phyloP scores from a whole-genome alignment of 2,888 invertebrate genomes.

The Drosophila monieri region DNA sequence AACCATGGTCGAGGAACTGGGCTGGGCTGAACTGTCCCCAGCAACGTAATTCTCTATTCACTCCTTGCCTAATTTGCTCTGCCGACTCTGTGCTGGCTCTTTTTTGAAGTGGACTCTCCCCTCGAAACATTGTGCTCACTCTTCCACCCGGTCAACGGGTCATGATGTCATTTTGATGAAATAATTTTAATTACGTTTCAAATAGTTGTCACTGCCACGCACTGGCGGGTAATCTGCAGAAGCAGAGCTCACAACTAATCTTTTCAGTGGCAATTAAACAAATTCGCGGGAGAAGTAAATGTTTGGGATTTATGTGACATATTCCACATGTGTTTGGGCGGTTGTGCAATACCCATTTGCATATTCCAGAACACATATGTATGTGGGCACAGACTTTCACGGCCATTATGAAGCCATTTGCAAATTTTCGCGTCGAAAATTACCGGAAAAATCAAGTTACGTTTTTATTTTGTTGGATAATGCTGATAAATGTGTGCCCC shows the following conservation, averaged over 20 bases:
- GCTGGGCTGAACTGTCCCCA: background rate
- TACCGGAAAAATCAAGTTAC: slow-evolving; percentile 83
- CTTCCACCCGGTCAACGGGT: slow-evolving; percentile 68
- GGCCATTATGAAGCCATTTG: slow-evolving; percentile 56
- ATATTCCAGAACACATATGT: background rate
- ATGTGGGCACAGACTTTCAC: slow-evolving; percentile 57
- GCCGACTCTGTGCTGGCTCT: slow-evolving; percentile 10
- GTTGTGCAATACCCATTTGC: slow-evolving; percentile 7
- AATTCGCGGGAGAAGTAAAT: slow-evolving; percentile 10
- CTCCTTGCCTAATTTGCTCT: slow-evolving; percentile 53
- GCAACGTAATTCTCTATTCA: slow-evolving; percentile 56
- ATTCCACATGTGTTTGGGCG: background rate
- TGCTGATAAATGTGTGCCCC: slow-evolving; percentile 76
- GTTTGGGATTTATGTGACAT: slow-evolving; percentile 18
- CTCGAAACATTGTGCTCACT: slow-evolving; percentile 4
- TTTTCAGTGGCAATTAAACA: slow-evolving; percentile 31
- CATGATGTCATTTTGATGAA: slow-evolving; percentile 76
- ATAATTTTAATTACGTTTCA: slow-evolving; percentile 64
- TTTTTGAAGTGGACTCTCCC: slow-evolving; percentile 26
- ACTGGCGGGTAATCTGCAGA: background rate
- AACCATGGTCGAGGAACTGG: slow-evolving; percentile 13
- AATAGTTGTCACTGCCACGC: slow-evolving; percentile 12
- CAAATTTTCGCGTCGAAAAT: slow-evolving; percentile 68
- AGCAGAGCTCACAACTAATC: background rate
- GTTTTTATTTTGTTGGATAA: slow-evolving; percentile 81